Conservation (phyloP, 2,888 invertebrate genomes). For the Thera obeliscata region DNA sequence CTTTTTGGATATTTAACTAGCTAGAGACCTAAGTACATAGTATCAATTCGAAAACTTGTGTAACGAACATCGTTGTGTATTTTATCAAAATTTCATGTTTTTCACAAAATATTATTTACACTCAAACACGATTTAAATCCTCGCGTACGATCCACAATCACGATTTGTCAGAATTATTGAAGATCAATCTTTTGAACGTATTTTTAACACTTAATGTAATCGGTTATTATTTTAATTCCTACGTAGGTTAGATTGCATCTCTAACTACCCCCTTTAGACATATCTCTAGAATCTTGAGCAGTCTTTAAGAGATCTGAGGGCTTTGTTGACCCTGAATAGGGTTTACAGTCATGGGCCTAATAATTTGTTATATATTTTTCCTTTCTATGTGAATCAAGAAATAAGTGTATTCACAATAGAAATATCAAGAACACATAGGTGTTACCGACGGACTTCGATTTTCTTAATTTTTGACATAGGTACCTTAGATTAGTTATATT, state of each 20-base stretch:
- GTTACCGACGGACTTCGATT: neutral
- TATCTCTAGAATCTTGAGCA: neutral
- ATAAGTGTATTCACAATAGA: neutral
- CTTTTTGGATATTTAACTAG: too few relatives aligned
- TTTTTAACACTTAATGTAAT: neutral
- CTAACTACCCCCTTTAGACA: neutral
- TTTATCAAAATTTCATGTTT: neutral
- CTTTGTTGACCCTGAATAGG: neutral
- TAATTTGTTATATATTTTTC: neutral
- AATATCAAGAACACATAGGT: conserved; percentile 4
- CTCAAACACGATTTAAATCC: neutral
- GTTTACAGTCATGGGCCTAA: neutral
- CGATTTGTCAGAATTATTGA: too few relatives aligned
- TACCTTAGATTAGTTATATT: neutral
- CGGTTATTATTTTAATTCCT: neutral
- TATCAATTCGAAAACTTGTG: too few relatives aligned
- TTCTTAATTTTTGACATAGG: neutral
- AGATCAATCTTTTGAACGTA: too few relatives aligned
- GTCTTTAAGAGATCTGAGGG: neutral
- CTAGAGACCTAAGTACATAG: too few relatives aligned
- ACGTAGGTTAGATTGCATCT: neutral
- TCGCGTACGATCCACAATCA: neutral
- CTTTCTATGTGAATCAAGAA: neutral
- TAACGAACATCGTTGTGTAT: too few relatives aligned
- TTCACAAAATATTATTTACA: neutral